Evolutionary conservation across 2,797 vertebrate species (phyloP), one percentile per base, ranked within the genome.

Genomic region (Dendrocincla fuliginosa): DNA sequence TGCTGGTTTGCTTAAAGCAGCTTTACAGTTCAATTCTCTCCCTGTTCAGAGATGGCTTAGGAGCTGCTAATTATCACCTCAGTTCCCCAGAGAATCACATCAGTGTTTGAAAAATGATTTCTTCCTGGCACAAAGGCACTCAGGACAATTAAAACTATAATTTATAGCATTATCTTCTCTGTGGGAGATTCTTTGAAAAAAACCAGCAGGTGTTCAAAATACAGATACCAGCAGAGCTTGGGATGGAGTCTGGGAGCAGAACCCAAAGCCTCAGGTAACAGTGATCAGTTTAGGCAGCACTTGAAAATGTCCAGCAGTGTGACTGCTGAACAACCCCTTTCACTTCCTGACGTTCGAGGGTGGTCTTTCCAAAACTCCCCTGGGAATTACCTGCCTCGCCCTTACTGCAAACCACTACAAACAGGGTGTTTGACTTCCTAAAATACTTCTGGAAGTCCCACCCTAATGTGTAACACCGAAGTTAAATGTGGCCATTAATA

Each of bases 401-500:
- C 69, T 52, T 16, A 1, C 4, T 77, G 91, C 85, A 90, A 47
- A 78, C 61, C 18, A 1, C 91, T 35, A 35, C 77, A 41, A 95
- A 37, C 0, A 14, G 53, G 47, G 67, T 35, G 3, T 79, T 91
- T 50, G 57, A 82, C 88, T 94, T 95, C 91, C 79, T 73, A 69
- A 94, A 92, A 87, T 89, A 67, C 90, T 87, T 89, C 1, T 76
- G 88, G 39, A 82, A 92, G 84, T 95, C 74, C 90, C 92, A 90
- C 80, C 90, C 74, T 65, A 37, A n/a, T 23, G 84, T 56, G 78
- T 50, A 35, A 14, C 33, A 5, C 7, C 8, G 39, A 19, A 59
- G 74, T 55, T 86, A 71, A 95, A 75, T 61, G 80, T 44, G 5
- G 39, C 88, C 69, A 17, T 88, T 55, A 44, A 33, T 9, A 73